A percentile compares a stretch with the other conserved stretches of the same genome.
Evolutionary conservation across 64 coral and sea anemone species (phyloP).

Genomic region (Stichodactyla mertensii): DNA sequence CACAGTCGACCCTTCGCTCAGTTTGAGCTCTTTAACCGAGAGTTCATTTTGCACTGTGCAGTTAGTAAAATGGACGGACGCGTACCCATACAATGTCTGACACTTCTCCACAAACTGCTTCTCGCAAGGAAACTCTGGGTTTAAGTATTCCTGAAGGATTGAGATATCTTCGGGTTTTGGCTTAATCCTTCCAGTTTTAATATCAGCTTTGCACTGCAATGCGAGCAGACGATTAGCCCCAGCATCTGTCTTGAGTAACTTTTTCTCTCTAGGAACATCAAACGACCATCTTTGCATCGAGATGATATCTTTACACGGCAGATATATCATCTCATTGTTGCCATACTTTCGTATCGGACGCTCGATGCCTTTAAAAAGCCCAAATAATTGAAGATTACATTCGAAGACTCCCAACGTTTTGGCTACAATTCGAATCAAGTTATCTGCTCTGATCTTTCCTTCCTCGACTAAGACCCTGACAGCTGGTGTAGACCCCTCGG

Average conservation of each 20-base stretch:
- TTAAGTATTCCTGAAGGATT: slow-evolving; percentile 53
- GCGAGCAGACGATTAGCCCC: slow-evolving; percentile 62
- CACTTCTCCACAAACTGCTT: slow-evolving; percentile 88
- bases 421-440: slow-evolving; percentile 51
- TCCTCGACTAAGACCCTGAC: slow-evolving; percentile 64
- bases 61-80: slow-evolving; percentile 50
- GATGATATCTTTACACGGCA: slow-evolving; percentile 73
- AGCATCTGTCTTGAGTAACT: slow-evolving; percentile 54
- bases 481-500: slow-evolving; percentile 70
- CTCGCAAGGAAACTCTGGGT: slow-evolving; percentile 77
- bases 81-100: slow-evolving; percentile 83
- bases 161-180: slow-evolving; percentile 57
- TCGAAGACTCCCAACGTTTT: slow-evolving; percentile 52
- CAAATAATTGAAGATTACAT: slow-evolving; percentile 65
- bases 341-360: slow-evolving; percentile 74
- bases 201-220: slow-evolving; percentile 69
- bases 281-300: slow-evolving; percentile 93
- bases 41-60: slow-evolving; percentile 76
- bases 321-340: slow-evolving; percentile 65
- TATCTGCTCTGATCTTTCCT: slow-evolving; percentile 52
- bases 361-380: slow-evolving; percentile 75
- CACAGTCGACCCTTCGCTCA: slow-evolving; percentile 55
- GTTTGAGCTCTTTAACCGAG: slow-evolving; percentile 66
- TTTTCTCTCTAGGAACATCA: slow-evolving; percentile 76
- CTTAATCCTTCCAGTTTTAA: slow-evolving; percentile 45